A percentile compares a stretch with the other conserved stretches of the same genome.
Evolutionary conservation across 1,140 invertebrate genomes (phyloP).

Genomic region (Portunus trituberculatus): DNA sequence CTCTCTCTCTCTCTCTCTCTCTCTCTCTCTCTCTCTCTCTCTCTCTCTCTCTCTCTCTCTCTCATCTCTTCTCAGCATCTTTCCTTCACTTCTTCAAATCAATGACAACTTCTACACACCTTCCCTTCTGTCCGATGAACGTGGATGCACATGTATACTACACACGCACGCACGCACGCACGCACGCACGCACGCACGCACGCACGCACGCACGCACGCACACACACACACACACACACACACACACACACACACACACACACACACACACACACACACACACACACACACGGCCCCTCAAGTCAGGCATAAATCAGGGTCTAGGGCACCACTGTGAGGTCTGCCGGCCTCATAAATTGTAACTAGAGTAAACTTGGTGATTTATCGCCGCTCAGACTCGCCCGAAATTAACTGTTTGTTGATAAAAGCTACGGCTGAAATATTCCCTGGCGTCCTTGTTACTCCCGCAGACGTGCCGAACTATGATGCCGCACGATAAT

Average conservation of each 20-base stretch:
- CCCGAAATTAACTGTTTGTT: conserved; percentile 14
- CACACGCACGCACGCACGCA: conserved; percentile 50
- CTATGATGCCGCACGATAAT: not conserved
- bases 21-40: not conserved
- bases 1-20: not conserved
- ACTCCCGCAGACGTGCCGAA: not conserved
- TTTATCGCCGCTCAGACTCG: conserved; percentile 1
- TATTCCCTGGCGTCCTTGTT: not conserved
- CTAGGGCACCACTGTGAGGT: conserved; percentile 17
- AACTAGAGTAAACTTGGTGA: conserved; percentile 22
- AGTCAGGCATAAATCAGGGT: conserved; percentile 34
- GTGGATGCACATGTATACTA: too few relatives aligned
- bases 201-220: conserved; percentile 56
- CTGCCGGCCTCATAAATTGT: conserved; percentile 12
- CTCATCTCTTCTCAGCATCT: not conserved
- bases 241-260: conserved; percentile 66
- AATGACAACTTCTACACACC: too few relatives aligned
- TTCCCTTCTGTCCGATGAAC: too few relatives aligned
- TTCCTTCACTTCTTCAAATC: not conserved
- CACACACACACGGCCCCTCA: conserved; percentile 32
- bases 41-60: not conserved
- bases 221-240: conserved; percentile 61
- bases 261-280: conserved; percentile 61
- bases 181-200: conserved; percentile 49
- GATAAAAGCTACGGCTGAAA: conserved; percentile 11